Percentiles rank a stretch among this genome's conserved stretches.
Evolutionary conservation across 2,888 invertebrate species (phyloP).

Genomic region (Fragum sueziense): DNA sequence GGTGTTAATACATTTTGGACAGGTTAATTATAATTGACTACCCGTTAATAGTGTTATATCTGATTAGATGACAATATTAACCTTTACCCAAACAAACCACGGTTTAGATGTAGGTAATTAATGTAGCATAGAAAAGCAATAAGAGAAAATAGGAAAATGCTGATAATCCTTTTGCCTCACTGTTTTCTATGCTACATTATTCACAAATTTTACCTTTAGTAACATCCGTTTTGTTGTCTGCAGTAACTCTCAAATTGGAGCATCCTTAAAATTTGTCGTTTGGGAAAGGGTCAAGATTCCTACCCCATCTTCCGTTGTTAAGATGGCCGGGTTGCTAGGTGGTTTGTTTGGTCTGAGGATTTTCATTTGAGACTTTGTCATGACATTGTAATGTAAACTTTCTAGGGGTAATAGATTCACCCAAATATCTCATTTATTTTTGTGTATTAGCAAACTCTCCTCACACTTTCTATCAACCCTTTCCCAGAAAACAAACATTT

Average conservation of each 20-base stretch:
- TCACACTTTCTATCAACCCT: not conserved
- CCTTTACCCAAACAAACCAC: too few relatives aligned
- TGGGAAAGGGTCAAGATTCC: too few relatives aligned
- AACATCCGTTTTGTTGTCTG: too few relatives aligned
- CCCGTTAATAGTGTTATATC: not conserved
- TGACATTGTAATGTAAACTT: slow-evolving; percentile 45
- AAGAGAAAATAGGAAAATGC: too few relatives aligned
- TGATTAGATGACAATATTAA: slow-evolving; percentile 17
- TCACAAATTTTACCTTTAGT: too few relatives aligned
- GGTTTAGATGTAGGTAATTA: too few relatives aligned
- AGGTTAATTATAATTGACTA: not conserved
- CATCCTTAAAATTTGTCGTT: too few relatives aligned
- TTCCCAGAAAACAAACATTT: too few relatives aligned
- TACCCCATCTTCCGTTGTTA: slow-evolving; percentile 16
- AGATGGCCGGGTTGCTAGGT: slow-evolving; percentile 47
- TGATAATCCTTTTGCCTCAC: too few relatives aligned
- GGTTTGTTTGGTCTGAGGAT: slow-evolving; percentile 45
- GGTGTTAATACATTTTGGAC: not conserved
- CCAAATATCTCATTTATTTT: slow-evolving; percentile 50
- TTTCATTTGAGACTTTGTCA: slow-evolving; percentile 40
- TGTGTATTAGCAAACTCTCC: slow-evolving; percentile 38
- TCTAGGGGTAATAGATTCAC: slow-evolving; percentile 37
- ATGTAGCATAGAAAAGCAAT: too few relatives aligned
- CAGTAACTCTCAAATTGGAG: too few relatives aligned
- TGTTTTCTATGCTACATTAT: too few relatives aligned